These are phyloP conservation scores for Galagoides demidoff DNA, from an alignment of 2,797 vertebrate genomes.

Conservation along the genomic window DNA sequence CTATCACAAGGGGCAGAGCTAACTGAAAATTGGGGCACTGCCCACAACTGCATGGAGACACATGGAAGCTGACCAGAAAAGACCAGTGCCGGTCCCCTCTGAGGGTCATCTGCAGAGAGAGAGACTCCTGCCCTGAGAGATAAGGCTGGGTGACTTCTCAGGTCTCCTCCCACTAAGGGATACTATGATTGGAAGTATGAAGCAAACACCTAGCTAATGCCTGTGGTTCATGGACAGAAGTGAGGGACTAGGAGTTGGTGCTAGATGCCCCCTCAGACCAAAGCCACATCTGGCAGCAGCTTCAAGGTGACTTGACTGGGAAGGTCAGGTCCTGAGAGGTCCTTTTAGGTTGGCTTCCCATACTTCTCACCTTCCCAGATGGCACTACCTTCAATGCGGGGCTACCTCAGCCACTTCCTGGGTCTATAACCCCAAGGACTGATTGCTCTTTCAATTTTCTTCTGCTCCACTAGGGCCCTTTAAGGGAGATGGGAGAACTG, in stretches of 20 bases:
- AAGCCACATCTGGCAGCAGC: not conserved
- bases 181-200: not conserved
- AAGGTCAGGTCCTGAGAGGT: not conserved
- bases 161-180: not conserved
- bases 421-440: not conserved
- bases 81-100: not conserved
- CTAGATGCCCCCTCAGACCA: not conserved
- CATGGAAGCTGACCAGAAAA: not conserved
- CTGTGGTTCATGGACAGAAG: not conserved
- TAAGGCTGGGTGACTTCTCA: not conserved
- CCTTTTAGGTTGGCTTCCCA: not conserved
- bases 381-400: not conserved
- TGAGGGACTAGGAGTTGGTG: not conserved
- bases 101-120: not conserved
- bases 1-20: not conserved
- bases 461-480: not conserved
- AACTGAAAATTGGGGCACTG: not conserved
- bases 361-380: not conserved
- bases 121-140: not conserved
- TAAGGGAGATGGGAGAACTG: not conserved
- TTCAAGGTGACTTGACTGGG: not conserved
- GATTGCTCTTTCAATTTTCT: not conserved
- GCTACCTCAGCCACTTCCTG: not conserved
- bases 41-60: not conserved
- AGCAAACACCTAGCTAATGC: not conserved